Evolutionary conservation across 2,888 invertebrate species (phyloP), one percentile per base, ranked within the genome.

Genomic region (Germaria angustata): DNA sequence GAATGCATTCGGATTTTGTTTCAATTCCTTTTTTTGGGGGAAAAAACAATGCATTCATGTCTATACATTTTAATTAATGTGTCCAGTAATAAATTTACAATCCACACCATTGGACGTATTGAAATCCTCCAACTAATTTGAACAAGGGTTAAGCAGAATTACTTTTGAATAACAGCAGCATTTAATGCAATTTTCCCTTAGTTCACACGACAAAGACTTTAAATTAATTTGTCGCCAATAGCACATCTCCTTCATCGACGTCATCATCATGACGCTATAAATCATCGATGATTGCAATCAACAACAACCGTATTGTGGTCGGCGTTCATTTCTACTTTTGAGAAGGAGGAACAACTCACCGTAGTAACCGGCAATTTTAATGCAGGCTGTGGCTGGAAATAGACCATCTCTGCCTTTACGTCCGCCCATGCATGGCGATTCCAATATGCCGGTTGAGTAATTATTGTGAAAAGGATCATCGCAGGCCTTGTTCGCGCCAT

Each of bases 381-480:
- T 96, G 90, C 99, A 99, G 55, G 98, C 96, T 0, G 99, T 98
- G 17, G 98, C 99, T 0, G 99, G 99, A 92, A 98, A 99, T 9
- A 97, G 92, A 0, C 99, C 99, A 88, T 97, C 95, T 36, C 99
- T 93, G 0, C 96, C 96, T 91, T 98, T 98, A 85, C 98, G 93
- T 0, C 98, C 98, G 0, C 98, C 98, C 95, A 97, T 95, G 80
- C 99, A 99, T 2, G 98, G 97, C 2, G 96, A 94, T 92, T 98
- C 96, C 86, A 97, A 93, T 91, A 97, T 95, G 85, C 94, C 94
- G 75, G 94, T 92, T 1, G 96, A 96, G 87, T 95, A 96, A 92
- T 97, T 97, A 91, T 98, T 97, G 92, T 98, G 97, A 92, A 97
- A 98, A 0, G 98, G 97, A 91, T 99, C 99, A 90, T 99, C 99